Evolutionary conservation across 2,888 invertebrate genomes (phyloP).

Genomic region (Drosophila mulleri): DNA sequence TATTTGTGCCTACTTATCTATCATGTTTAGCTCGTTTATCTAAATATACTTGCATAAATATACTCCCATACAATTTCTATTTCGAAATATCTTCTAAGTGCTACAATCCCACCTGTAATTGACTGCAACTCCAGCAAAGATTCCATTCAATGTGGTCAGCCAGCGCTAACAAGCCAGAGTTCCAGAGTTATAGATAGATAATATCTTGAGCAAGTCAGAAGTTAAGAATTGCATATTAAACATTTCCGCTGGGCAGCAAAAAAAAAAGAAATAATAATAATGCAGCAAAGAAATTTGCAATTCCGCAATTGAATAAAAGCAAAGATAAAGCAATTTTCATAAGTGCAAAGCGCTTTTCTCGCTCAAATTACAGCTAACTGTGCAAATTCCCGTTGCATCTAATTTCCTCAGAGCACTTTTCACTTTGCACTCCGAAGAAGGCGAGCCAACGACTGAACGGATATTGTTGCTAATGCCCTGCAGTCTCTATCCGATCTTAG

Average conservation of each 20-base stretch:
- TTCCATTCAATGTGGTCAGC: neutral
- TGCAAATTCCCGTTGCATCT: conserved; percentile 45
- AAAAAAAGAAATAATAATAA: conserved; percentile 15
- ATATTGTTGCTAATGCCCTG: neutral
- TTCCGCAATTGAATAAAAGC: conserved; percentile 39
- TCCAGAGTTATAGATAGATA: neutral
- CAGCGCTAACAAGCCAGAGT: neutral
- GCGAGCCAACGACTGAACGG: neutral
- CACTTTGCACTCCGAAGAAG: neutral
- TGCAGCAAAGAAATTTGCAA: conserved; percentile 37
- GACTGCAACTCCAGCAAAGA: neutral
- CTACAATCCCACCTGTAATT: neutral
- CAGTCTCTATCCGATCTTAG: neutral
- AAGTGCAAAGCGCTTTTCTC: conserved; percentile 36
- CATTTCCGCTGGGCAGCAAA: conserved; percentile 55
- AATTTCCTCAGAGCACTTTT: conserved; percentile 24
- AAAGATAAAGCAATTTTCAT: conserved; percentile 47
- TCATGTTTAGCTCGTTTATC: neutral
- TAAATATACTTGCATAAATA: neutral
- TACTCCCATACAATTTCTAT: too few species aligned
- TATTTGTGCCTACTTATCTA: neutral
- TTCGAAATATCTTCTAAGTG: neutral
- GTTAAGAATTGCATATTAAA: conserved; percentile 40
- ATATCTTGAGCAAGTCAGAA: conserved; percentile 9
- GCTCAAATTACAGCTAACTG: conserved; percentile 45